Conservation (phyloP, 2,113 vertebrate species). For the Nanorana parkeri region DNA sequence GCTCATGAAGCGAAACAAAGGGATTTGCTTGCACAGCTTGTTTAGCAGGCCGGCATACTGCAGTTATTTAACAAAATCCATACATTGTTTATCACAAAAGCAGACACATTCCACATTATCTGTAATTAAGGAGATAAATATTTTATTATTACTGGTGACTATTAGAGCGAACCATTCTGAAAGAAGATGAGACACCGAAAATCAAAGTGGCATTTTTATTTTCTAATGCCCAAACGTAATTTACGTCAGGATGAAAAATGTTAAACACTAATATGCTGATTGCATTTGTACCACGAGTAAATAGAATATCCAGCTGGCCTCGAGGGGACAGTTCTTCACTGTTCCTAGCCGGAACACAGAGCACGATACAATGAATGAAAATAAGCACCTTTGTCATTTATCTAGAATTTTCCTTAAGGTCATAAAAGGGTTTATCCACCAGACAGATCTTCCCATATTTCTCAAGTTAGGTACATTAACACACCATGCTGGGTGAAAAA, state of each 20-base stretch:
- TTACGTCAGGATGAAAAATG: constrained; percentile 20
- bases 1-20: too few relatives aligned
- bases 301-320: constrained; percentile 14
- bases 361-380: background rate
- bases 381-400: constrained; percentile 8
- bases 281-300: constrained; percentile 19
- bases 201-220: constrained; percentile 18
- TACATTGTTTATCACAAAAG: background rate
- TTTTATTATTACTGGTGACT: constrained; percentile 29
- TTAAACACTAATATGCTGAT: constrained; percentile 13
- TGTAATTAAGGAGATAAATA: constrained; percentile 22
- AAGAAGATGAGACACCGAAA: constrained; percentile 11
- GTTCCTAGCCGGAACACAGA: background rate
- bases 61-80: constrained; percentile 6
- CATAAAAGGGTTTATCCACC: background rate
- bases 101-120: constrained; percentile 1
- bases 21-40: too few relatives aligned
- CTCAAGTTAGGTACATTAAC: background rate
- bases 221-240: constrained; percentile 9
- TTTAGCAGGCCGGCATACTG: too few relatives aligned
- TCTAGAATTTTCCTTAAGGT: constrained; percentile 11
- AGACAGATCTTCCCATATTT: background rate
- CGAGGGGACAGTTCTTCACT: background rate
- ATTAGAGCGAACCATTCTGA: background rate
- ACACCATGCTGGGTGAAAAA: too few relatives aligned